These are phyloP conservation scores for Monomorium pharaonis DNA, from an alignment of 1,140 invertebrate species.

Conservation along the genomic window DNA sequence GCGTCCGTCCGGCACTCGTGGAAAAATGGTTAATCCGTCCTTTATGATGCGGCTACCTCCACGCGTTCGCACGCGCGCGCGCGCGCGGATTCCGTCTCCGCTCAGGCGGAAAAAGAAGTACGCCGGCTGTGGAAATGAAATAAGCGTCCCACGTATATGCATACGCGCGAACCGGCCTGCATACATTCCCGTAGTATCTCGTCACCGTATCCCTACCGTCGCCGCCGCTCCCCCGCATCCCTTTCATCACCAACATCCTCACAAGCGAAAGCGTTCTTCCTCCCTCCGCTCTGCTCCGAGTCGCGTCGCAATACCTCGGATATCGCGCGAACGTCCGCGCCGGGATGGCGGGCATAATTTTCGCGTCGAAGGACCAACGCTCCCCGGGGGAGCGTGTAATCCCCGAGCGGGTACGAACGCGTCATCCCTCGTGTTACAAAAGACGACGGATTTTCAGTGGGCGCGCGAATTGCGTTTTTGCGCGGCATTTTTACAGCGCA, in stretches of 20 bases:
- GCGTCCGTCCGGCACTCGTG: background rate
- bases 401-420: background rate
- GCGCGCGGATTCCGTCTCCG: constrained; percentile 30
- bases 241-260: constrained; percentile 32
- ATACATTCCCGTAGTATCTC: constrained; percentile 13
- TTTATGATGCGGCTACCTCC: constrained; percentile 55
- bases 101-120: constrained; percentile 31
- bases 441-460: constrained; percentile 29
- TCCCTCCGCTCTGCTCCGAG: background rate
- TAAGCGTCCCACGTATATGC: constrained; percentile 31
- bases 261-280: background rate
- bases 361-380: constrained; percentile 25
- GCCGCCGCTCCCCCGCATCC: background rate
- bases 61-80: background rate
- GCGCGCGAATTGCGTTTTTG: constrained; percentile 24
- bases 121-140: constrained; percentile 55
- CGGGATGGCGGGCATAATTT: constrained; percentile 55
- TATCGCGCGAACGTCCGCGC: constrained; percentile 22
- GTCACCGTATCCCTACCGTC: background rate
- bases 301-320: constrained; percentile 36
- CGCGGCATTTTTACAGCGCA: constrained; percentile 1
- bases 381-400: constrained; percentile 26
- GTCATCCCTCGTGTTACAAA: constrained; percentile 21
- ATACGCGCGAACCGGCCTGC: constrained; percentile 19
- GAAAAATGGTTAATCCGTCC: constrained; percentile 67